Percentiles rank a stretch among this genome's conserved stretches.
Conservation (phyloP, 2,888 invertebrate species). For the Uloborus plumipes region DNA sequence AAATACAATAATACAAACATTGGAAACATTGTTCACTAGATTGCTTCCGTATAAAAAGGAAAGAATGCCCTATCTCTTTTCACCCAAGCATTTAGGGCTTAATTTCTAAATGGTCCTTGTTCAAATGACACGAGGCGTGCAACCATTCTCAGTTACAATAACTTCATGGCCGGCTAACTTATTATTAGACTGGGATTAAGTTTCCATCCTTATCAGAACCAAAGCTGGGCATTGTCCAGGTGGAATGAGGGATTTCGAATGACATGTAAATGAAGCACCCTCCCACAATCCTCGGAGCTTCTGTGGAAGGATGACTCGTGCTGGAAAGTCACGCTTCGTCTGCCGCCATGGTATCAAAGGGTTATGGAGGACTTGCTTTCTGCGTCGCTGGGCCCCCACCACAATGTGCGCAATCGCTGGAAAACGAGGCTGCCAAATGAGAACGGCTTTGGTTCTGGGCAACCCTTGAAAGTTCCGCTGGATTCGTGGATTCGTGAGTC, state of each 20-base stretch:
- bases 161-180: neutral
- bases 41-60: too few relatives aligned
- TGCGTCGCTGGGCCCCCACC: constrained; percentile 2
- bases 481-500: too few relatives aligned
- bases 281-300: constrained; percentile 22
- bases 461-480: too few relatives aligned
- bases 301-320: too few relatives aligned
- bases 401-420: constrained; percentile 2
- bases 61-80: too few relatives aligned
- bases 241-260: constrained; percentile 13
- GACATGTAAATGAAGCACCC: constrained; percentile 33
- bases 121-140: neutral
- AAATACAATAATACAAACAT: too few relatives aligned
- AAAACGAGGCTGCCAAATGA: too few relatives aligned
- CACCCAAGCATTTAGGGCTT: too few relatives aligned
- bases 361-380: constrained; percentile 13
- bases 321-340: constrained; percentile 6
- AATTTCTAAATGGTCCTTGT: neutral
- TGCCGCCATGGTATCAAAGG: constrained; percentile 27
- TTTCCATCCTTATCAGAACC: neutral
- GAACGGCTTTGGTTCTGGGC: too few relatives aligned
- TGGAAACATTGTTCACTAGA: too few relatives aligned
- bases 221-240: constrained; percentile 18
- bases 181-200: neutral
- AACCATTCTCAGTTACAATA: constrained; percentile 3